Percentiles rank a stretch among this genome's conserved stretches.
Conservation (phyloP, 2,113 vertebrate genomes). For the Calyptomena viridis region DNA sequence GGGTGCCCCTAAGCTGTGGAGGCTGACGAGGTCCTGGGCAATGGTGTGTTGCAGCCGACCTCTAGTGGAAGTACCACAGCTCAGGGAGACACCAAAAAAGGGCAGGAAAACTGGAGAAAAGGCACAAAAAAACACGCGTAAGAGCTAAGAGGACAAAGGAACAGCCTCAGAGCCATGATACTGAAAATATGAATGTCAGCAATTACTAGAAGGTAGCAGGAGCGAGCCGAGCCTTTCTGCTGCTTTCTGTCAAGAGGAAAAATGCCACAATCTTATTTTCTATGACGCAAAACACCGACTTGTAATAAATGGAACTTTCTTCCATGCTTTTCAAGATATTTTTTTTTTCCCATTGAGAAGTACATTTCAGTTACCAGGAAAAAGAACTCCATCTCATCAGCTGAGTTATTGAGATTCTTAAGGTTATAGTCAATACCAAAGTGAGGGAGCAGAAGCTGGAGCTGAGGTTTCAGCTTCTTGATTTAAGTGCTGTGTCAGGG, state of each 20-base stretch:
- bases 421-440: slow-evolving; percentile 61
- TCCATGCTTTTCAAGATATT: neutral
- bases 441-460: slow-evolving; percentile 67
- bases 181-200: neutral
- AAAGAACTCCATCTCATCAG: slow-evolving; percentile 75
- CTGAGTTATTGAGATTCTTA: slow-evolving; percentile 57
- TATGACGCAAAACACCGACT: neutral
- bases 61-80: neutral
- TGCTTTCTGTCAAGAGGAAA: neutral
- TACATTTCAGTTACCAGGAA: slow-evolving; percentile 47
- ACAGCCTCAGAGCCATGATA: neutral
- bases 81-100: neutral
- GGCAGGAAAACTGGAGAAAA: neutral
- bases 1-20: neutral
- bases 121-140: neutral
- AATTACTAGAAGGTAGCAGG: neutral
- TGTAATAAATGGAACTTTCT: neutral
- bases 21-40: rapidly evolving
- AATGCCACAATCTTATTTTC: neutral
- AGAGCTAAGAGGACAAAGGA: neutral
- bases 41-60: neutral
- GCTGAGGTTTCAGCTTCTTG: slow-evolving; percentile 67
- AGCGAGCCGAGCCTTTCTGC: neutral
- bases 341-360: neutral
- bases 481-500: slow-evolving; percentile 46